Percentiles rank a stretch among this genome's conserved stretches.
phyloP scores from a whole-genome alignment of 35 echinoderm and acorn worm genomes.

The Heliocidaris erythrogramma region DNA sequence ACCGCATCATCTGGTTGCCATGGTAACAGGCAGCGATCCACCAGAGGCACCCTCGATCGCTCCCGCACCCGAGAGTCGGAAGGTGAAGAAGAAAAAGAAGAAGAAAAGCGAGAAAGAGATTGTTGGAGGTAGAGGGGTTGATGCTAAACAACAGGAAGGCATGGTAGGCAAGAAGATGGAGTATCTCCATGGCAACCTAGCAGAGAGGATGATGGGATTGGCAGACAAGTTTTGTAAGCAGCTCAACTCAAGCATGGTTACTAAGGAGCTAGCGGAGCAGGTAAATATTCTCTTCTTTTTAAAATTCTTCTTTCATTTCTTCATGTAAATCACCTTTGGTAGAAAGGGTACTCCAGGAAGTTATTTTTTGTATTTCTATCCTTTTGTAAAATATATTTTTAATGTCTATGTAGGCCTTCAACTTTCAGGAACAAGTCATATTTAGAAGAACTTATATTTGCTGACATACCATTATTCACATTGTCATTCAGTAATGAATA shows the following conservation, averaged over 20 bases:
- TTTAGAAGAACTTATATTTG: no score
- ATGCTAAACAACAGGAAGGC: not conserved
- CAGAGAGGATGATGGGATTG: constrained; percentile 63
- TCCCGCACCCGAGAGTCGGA: not conserved
- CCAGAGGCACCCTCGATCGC: not conserved
- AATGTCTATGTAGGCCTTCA: no score
- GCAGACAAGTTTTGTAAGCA: constrained; percentile 80
- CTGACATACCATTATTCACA: no score
- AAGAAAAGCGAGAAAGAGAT: constrained; percentile 36
- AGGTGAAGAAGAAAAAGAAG: constrained; percentile 39
- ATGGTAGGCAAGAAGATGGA: not conserved
- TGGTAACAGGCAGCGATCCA: not conserved
- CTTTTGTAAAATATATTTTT: no score
- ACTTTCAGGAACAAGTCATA: no score
- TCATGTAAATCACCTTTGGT: no score
- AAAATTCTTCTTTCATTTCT: no score
- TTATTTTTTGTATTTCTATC: no score
- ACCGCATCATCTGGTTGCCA: constrained; percentile 59
- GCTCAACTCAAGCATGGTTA: constrained; percentile 67
- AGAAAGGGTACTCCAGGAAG: no score
- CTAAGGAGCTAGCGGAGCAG: constrained; percentile 75
- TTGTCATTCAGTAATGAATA: no score
- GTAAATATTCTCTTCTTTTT: constrained; percentile 58
- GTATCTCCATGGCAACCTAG: constrained; percentile 48
- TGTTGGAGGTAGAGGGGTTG: not conserved